Evolutionary conservation across 1,140 invertebrate genomes (phyloP), one percentile per base, ranked within the genome.

Genomic region (Drosophila simulans): DNA sequence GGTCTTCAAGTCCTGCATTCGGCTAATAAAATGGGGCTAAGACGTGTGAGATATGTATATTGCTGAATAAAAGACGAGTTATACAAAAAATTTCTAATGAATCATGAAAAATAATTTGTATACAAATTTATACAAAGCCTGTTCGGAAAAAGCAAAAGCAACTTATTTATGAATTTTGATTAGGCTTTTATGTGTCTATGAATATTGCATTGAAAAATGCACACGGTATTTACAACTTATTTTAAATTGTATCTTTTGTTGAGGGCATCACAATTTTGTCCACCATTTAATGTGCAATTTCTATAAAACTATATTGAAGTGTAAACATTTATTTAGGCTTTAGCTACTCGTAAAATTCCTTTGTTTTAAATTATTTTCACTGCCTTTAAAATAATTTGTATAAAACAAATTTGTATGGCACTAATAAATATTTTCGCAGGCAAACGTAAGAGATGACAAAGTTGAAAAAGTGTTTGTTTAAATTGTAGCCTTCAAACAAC

Each of bases 1-100:
- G 62, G 48, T 46, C 60, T 42, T 74, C 40, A 39, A 39, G 51
- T 13, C 27, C 37, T 46, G 49, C 49, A 46, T 48, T 70, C 56
- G 66, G 63, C 65, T 54, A 69, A 69, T 68, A 68, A 27, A 20
- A 45, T 11, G 0, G 5, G 59, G n/a, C 20, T 35, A 27, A 13
- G n/a, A 42, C 40, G 56, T 66, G 35, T 27, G 27, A 17, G n/a
- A 2, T 1, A 12, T n/a, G 3, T 15, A n/a, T 13, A 17, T 8
- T 17, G 10, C 13, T 10, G 13, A 12, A 37, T 10, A 45, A 45
- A 45, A 20, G 20, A 4, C 3, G 17, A 12, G n/a, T 42, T 5
- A 10, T 11, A 27, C 10, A 17, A 10, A 15, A 15, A 8, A 17
- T 51, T 0, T 22, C 4, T 12, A 5, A 20, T 22, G 17, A 53